Base-by-base conservation (phyloP, 2,797 vertebrate genomes). In the Lagorchestes hirsutus region DNA sequence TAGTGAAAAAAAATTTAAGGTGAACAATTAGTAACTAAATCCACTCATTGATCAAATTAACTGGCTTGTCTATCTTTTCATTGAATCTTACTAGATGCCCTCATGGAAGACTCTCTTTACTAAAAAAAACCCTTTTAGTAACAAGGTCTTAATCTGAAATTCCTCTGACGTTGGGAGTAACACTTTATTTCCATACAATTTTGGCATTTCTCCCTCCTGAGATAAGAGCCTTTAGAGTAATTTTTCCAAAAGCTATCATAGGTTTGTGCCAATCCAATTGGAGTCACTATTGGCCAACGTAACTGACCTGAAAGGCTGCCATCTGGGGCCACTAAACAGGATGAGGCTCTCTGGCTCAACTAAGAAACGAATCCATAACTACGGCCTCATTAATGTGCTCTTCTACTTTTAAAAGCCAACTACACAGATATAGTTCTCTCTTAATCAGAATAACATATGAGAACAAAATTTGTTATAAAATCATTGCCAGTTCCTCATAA, bases 11-110 rank as follows among this genome's bases (percentile, higher is more conserved):
- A 93, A 1, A 55, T 95, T 97, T 97, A 56, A 97, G 96, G 91
- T 96, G 93, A 95, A 96, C 58, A 97, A 62, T 92, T 95, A 96
- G 90, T 95, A 92, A 97, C 93, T 92, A 96, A 96, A 97, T 95
- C 67, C 46, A 94, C 54, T 94, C 96, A 95, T 93, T 96, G 74
- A 95, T 95, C 92, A 97, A 98, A 96, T 95, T 95, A 97, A 95
- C 93, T 55, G 58, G 28, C 54, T 97, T 97, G 96, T 93, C 29
- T 59, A 74, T 91, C 94, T 95, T 91, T 92, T 22, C 92, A 57
- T 50, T 93, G 95, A 95, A 97, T 92, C 56, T 95, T 97, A 97
- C 96, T 90, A 95, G 29, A 93, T 31, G 27, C 12, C 29, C 24
- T 95, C 22, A 90, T 87, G 13, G 34, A 55, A 55, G n/a, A 87